Evolutionary conservation across 2,888 invertebrate species (phyloP), one percentile per base, ranked within the genome.

Genomic region (Hedya salicella): DNA sequence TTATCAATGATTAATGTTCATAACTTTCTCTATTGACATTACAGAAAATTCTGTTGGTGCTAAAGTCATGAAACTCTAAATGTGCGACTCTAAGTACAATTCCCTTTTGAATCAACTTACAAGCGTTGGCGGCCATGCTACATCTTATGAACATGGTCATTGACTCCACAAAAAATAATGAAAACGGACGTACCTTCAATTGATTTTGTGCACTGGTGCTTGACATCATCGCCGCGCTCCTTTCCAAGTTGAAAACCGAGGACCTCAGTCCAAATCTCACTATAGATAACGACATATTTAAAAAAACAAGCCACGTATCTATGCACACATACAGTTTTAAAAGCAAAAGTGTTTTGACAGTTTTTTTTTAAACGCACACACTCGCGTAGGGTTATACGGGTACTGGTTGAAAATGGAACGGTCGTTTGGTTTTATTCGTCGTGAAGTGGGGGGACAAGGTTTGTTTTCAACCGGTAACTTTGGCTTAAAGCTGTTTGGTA

Each of bases 221-320:
- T 46, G 85, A 81, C 30, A 88, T 57, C 67, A 86, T 75, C 65
- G 84, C 83, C 16, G 85, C 87, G 73, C 81, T 83, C 73, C 83
- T 87, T 71, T 91, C 92, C 69, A 89, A 75, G 70, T 83, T 85
- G 53, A 84, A 76, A 63, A 80, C 80, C 39, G 79, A 78, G 25
- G 85, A 80, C 73, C 85, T 82, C 61, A 89, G 73, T 74, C 92
- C 91, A 67, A 88, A 77, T 75, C 90, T 84, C 75, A 91, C 80
- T 57, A 93, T 71, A 14, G 92, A 88, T 65, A 89, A 79, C 77
- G 93, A 93, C 93, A 93, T 93, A 75, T 84, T 86, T 32, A 46
- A 57, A 57, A 69, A 54, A 69, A 71, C 60, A 69, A 70, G 63
- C 67, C 67, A 68, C 67, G 63, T 70, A 64, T 65, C 65, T 62